Conservation (phyloP, 2,113 vertebrate species). For the Cnemophilus loriae region DNA sequence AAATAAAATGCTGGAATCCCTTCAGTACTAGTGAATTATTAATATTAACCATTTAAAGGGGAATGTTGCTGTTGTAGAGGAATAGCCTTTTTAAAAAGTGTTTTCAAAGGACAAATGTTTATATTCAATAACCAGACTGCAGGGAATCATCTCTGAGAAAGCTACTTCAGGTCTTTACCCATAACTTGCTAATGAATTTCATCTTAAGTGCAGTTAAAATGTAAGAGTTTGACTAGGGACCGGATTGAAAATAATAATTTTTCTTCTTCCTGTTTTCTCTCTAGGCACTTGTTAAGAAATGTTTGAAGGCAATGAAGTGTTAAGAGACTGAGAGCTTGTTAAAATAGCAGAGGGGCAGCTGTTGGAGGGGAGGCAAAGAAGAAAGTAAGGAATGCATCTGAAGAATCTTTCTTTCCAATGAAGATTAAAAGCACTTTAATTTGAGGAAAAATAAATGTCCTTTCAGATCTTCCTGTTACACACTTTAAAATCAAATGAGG, state of each 20-base stretch:
- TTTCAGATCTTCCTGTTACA: conserved; percentile 29
- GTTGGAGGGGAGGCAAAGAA: not conserved
- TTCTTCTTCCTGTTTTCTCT: conserved; percentile 7
- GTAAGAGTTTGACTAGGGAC: not conserved
- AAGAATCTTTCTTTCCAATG: conserved; percentile 9
- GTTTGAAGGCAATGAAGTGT: not conserved
- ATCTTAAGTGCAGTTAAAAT: conserved; percentile 8
- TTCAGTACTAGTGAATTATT: not conserved
- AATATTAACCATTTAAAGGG: conserved; percentile 1
- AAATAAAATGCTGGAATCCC: not conserved
- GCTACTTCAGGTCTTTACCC: not conserved
- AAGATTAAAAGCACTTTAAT: conserved; percentile 35
- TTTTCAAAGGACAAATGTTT: conserved; percentile 17
- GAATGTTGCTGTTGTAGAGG: not conserved
- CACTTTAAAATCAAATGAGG: conserved; percentile 33
- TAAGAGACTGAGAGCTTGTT: conserved; percentile 29
- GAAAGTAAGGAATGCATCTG: not conserved
- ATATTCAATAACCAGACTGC: not conserved
- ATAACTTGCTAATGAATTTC: conserved; percentile 44
- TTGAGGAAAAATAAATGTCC: not conserved
- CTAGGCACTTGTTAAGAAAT: conserved; percentile 12
- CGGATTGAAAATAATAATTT: conserved; percentile 30
- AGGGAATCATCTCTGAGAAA: not conserved
- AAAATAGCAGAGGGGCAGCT: conserved; percentile 11
- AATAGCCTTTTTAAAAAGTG: not conserved